A percentile compares a stretch with the other conserved stretches of the same genome.
Evolutionary conservation across 2,797 vertebrate genomes (phyloP).

Genomic region (Phalanger gymnotis): DNA sequence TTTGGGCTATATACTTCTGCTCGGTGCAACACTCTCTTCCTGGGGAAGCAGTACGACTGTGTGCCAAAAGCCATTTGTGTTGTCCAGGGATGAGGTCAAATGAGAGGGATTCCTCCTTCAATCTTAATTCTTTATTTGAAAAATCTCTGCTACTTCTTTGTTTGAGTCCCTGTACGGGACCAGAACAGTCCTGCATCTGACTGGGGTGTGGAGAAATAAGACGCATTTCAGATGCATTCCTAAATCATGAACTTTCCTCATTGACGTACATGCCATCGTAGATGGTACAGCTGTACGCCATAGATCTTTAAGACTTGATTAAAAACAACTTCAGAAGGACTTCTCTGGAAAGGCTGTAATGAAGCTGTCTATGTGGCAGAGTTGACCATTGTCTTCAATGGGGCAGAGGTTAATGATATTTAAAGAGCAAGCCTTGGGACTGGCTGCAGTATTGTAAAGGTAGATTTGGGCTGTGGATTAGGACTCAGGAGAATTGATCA

Average conservation of each 20-base stretch:
- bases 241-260: constrained; percentile 59
- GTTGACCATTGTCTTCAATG: not conserved
- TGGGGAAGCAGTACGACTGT: constrained; percentile 28
- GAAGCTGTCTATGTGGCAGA: not conserved
- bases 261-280: constrained; percentile 58
- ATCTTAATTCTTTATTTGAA: constrained; percentile 53
- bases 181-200: constrained; percentile 60
- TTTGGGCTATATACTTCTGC: constrained; percentile 41
- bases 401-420: not conserved
- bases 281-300: constrained; percentile 65
- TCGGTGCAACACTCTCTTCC: constrained; percentile 49
- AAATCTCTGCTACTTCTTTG: constrained; percentile 56
- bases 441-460: not conserved
- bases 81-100: constrained; percentile 48
- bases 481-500: constrained; percentile 11
- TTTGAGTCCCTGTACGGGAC: constrained; percentile 61
- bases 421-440: not conserved
- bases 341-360: constrained; percentile 18
- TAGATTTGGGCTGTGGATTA: not conserved
- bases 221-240: constrained; percentile 46
- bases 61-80: constrained; percentile 50
- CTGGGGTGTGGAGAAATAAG: constrained; percentile 38
- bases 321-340: constrained; percentile 50
- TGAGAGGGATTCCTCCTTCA: constrained; percentile 55
- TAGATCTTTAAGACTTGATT: constrained; percentile 55